Conservation (phyloP, 2,888 invertebrate genomes). For the Fissipunctia ypsillon region DNA sequence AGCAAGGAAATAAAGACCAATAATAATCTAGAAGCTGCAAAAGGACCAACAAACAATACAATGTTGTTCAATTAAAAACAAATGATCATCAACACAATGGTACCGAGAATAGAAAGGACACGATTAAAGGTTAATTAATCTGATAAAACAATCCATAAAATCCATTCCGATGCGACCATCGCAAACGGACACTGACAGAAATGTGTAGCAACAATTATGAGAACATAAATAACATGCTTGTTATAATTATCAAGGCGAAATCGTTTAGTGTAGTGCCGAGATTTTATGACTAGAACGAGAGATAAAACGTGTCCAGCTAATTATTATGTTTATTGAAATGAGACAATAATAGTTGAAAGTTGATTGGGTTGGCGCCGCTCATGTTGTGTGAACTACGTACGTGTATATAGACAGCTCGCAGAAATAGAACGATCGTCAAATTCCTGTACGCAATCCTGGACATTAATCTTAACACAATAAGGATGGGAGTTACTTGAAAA, state of each 20-base stretch:
- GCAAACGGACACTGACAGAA: constrained; percentile 43
- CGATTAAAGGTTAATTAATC: constrained; percentile 51
- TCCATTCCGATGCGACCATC: constrained; percentile 37
- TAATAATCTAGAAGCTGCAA: not conserved
- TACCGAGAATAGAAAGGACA: constrained; percentile 12
- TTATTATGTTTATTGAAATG: constrained; percentile 79
- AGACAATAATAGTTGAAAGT: constrained; percentile 75
- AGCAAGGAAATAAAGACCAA: not conserved
- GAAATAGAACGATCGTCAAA: constrained; percentile 67
- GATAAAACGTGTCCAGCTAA: constrained; percentile 69
- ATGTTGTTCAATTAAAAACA: constrained; percentile 1
- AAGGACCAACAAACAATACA: not conserved
- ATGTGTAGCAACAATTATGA: constrained; percentile 69
- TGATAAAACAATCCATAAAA: constrained; percentile 58
- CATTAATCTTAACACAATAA: constrained; percentile 55
- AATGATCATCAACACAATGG: not conserved
- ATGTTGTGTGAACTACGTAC: constrained; percentile 43
- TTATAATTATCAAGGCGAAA: constrained; percentile 74
- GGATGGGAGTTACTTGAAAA: constrained; percentile 45
- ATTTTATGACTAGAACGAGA: constrained; percentile 67
- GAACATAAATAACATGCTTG: constrained; percentile 69
- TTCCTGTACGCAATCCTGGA: constrained; percentile 59
- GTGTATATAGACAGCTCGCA: constrained; percentile 51
- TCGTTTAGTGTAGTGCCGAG: constrained; percentile 67
- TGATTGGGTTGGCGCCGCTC: constrained; percentile 76